Base-by-base conservation (phyloP, 2,797 vertebrate species). In the Xiphophorus birchmanni region DNA sequence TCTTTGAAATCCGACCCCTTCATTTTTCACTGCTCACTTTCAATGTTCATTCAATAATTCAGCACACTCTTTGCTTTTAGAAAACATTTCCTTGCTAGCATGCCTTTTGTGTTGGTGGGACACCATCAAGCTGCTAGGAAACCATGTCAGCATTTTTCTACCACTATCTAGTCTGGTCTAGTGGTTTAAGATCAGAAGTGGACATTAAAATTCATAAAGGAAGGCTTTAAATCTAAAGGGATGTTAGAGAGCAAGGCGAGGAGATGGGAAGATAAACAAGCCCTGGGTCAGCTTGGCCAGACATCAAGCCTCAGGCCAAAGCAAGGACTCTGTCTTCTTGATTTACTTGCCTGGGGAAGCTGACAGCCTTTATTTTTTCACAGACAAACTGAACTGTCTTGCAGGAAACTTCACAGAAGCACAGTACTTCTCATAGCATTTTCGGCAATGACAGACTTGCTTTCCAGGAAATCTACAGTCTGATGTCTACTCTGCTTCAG, bases 141-240 rank as follows among this genome's bases (percentile, higher is more conserved):
- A 87, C 80, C 56, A 71, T 80, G 86, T 84, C 83, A 78, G 73
- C 40, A 79, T 77, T 85, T 60, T 47, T 44, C 17, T 45, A 75
- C n/a, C 58, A 63, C 83, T 78, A 86, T 88, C 80, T 50, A 35
- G 75, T 82, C 80, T 44, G 29, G 81, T 76, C 26, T 4, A 40
- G 40, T 50, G 60, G 32, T 87, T 93, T 87, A 90, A 87, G 82
- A 89, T 80, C 87, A 83, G 87, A 69, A 89, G 79, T 74, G 84
- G 75, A 76, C 90, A 92, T 94, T 92, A 93, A 92, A 92, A 93
- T 94, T 92, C 80, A 94, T 88, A 82, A 88, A 83, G 87, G 73
- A 45, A 72, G 7, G 10, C 52, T 85, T 88, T 77, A 82, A 86
- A 87, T 78, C 5, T 6, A 11, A 84, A 86, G 77, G 52, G 79